These are phyloP conservation scores for Ochotona princeps DNA, from an alignment of 2,113 vertebrate species.

Conservation along the genomic window DNA sequence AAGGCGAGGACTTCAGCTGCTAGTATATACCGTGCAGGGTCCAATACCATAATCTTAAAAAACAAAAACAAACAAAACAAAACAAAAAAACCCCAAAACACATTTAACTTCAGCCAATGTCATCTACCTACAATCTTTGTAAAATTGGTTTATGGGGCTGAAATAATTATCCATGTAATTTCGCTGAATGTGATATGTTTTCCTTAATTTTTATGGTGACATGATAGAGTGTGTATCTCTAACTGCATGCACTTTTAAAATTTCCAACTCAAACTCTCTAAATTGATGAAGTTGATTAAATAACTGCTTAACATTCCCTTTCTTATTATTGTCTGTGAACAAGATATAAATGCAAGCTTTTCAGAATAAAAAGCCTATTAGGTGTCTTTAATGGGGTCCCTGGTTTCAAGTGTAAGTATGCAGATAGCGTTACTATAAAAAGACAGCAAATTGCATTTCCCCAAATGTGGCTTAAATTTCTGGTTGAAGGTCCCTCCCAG, in stretches of 20 bases:
- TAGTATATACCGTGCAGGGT: no score
- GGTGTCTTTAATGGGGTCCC: background rate
- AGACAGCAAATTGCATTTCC: constrained; percentile 3
- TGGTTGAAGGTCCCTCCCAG: background rate
- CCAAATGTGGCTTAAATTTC: constrained; percentile 33
- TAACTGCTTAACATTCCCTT: background rate
- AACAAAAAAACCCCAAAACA: no score
- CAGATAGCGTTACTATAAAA: background rate
- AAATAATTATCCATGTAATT: constrained; percentile 22
- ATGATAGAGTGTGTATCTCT: background rate
- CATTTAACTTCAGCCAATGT: background rate
- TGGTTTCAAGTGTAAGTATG: constrained; percentile 12
- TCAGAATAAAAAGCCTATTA: constrained; percentile 36
- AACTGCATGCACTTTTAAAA: background rate
- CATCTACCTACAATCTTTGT: constrained; percentile 26
- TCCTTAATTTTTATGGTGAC: background rate
- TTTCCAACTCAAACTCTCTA: constrained; percentile 6
- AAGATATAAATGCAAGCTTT: constrained; percentile 36
- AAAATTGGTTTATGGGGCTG: background rate
- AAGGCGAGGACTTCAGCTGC: no score
- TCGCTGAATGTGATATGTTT: background rate
- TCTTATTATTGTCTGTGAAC: background rate
- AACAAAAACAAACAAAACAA: no score
- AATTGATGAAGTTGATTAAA: constrained; percentile 45
- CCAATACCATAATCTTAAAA: no score